A percentile compares a stretch with the other conserved stretches of the same genome.
phyloP scores from a whole-genome alignment of 2,797 vertebrate genomes.

The Pangasius sanitwongsei region DNA sequence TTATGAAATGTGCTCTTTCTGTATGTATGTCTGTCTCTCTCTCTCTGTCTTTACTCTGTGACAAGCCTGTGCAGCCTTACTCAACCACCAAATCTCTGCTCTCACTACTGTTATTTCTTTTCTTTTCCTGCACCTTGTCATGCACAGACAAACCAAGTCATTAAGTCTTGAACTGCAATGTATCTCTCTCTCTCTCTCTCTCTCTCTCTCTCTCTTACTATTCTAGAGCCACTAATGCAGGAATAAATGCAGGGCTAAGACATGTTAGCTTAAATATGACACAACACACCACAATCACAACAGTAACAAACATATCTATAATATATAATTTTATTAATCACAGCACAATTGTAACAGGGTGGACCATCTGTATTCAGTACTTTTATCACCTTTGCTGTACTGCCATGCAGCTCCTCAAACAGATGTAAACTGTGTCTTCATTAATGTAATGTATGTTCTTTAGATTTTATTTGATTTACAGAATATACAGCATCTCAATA shows the following conservation, averaged over 20 bases:
- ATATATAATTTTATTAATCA: background rate
- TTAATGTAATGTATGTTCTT: background rate
- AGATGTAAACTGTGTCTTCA: background rate
- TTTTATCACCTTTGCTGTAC: background rate
- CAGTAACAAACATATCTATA: background rate
- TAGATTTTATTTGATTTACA: background rate
- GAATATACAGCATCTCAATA: background rate
- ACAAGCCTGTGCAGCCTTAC: conserved; percentile 44
- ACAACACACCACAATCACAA: background rate
- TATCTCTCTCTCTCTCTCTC: conserved; percentile 49
- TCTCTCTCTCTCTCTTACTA: background rate
- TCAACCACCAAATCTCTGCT: conserved; percentile 48
- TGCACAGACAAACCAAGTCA: conserved; percentile 66
- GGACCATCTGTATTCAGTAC: background rate
- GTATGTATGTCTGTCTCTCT: background rate
- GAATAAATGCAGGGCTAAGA: background rate
- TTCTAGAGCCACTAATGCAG: background rate
- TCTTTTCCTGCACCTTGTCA: conserved; percentile 66
- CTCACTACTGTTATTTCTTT: conserved; percentile 40
- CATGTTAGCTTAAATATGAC: background rate
- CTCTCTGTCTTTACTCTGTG: conserved; percentile 49
- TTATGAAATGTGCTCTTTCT: background rate
- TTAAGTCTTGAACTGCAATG: conserved; percentile 62
- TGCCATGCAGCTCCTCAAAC: background rate
- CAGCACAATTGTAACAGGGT: background rate